These are phyloP conservation scores for Miltochrista miniata DNA, from an alignment of 2,888 invertebrate genomes.

Conservation along the genomic window DNA sequence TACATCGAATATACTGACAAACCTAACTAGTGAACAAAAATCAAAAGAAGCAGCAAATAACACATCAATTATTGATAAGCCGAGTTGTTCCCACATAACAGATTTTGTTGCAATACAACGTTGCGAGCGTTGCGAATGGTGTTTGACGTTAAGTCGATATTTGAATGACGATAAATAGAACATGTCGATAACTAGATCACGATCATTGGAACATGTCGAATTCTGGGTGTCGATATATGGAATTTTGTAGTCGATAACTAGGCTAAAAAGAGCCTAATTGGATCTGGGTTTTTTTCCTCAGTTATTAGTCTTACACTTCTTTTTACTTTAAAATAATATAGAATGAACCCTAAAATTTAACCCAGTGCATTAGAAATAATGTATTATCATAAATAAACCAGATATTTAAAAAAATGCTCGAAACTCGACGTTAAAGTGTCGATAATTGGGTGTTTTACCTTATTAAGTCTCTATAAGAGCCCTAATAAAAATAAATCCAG, in stretches of 20 bases:
- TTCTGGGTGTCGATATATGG: constrained; percentile 13
- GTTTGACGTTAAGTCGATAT: constrained; percentile 10
- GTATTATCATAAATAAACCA: constrained; percentile 8
- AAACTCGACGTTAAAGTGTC: constrained; percentile 8
- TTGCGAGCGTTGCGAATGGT: constrained; percentile 10
- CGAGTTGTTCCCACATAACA: constrained; percentile 10
- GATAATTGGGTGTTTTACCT: constrained; percentile 2
- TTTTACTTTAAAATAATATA: constrained; percentile 13
- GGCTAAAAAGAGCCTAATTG: constrained; percentile 10
- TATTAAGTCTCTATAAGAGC: too few species aligned
- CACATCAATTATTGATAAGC: constrained; percentile 16
- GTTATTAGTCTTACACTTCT: constrained; percentile 11
- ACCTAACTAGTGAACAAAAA: neutral
- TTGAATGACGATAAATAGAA: constrained; percentile 1
- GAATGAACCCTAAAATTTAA: constrained; percentile 12
- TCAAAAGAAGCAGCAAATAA: constrained; percentile 16
- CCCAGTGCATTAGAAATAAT: constrained; percentile 7
- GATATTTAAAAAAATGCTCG: constrained; percentile 11
- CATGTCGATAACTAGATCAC: constrained; percentile 11
- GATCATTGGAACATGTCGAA: constrained; percentile 18
- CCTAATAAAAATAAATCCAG: too few species aligned
- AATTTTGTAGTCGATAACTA: constrained; percentile 13
- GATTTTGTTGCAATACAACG: constrained; percentile 14
- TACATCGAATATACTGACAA: constrained; percentile 10
- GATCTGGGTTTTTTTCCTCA: constrained; percentile 9